Evolutionary conservation across 35 echinoderm and acorn worm genomes (phyloP).

Genomic region (Patiria miniata): DNA sequence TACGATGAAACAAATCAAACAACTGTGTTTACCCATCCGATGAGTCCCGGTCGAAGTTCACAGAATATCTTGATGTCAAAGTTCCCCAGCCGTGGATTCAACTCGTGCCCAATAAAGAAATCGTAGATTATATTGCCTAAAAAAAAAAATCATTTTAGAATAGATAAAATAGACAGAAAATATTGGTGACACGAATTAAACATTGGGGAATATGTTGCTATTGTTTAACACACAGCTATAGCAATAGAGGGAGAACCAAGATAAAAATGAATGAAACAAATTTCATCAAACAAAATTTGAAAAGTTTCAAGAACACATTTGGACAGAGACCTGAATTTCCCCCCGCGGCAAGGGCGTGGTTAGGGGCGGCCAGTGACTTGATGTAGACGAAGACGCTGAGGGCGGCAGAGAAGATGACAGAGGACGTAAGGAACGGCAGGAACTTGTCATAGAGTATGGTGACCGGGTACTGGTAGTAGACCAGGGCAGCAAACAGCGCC

Average conservation of each 20-base stretch:
- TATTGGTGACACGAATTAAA: too few relatives aligned
- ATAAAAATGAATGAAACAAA: too few relatives aligned
- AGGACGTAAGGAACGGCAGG: constrained; percentile 42
- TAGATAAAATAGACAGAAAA: too few relatives aligned
- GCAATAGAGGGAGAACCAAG: too few relatives aligned
- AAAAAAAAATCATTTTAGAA: too few relatives aligned
- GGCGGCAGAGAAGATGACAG: constrained; percentile 50
- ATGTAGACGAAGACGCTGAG: constrained; percentile 57
- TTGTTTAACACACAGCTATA: too few relatives aligned
- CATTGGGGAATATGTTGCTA: too few relatives aligned
- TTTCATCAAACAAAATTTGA: too few relatives aligned
- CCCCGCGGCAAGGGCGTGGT: constrained; percentile 41
- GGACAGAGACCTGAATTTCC: constrained; percentile 72
- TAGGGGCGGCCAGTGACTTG: constrained; percentile 40
- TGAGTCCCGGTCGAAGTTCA: constrained; percentile 72
- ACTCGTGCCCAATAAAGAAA: constrained; percentile 86
- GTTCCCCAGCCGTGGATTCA: constrained; percentile 73
- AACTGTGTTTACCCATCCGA: constrained; percentile 72
- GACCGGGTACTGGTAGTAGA: constrained; percentile 55
- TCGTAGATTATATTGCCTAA: constrained; percentile 79
- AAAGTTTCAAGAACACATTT: too few relatives aligned
- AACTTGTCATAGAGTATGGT: constrained; percentile 54
- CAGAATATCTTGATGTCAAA: constrained; percentile 79
- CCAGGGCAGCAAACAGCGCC: constrained; percentile 19
- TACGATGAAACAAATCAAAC: background rate